These are phyloP conservation scores for Heliangelus exortis DNA, from an alignment of 2,797 vertebrate genomes.

Conservation along the genomic window DNA sequence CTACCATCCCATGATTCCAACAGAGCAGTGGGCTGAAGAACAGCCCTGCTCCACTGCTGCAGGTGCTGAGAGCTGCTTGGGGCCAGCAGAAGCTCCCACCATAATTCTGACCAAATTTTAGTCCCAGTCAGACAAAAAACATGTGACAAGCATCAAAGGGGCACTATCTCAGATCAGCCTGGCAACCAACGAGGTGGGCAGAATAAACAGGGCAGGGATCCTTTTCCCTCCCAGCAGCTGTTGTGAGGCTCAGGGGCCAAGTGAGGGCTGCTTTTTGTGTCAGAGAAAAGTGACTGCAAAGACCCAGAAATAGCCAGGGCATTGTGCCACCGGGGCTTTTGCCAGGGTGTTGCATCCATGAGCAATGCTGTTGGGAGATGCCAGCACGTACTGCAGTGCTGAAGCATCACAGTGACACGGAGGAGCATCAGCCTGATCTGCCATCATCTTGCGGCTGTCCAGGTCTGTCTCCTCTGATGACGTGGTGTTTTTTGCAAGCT, in stretches of 20 bases:
- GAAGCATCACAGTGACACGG: background rate
- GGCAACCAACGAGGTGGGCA: background rate
- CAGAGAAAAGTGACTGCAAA: background rate
- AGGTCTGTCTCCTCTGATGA: background rate
- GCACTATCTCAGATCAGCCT: background rate
- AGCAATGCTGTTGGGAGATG: background rate
- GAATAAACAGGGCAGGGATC: background rate
- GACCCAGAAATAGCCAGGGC: constrained; percentile 35
- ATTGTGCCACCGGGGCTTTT: background rate
- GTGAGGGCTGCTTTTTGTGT: background rate
- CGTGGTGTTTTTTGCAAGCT: background rate
- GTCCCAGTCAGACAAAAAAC: background rate
- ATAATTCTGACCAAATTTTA: background rate
- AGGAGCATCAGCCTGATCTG: fast-evolving
- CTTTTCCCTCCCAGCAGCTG: constrained; percentile 1
- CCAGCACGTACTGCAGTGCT: fast-evolving
- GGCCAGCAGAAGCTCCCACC: background rate
- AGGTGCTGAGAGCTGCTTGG: background rate
- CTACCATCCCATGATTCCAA: too few species aligned
- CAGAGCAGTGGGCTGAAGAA: background rate
- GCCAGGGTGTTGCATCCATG: background rate
- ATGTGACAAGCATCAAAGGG: background rate
- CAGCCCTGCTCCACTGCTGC: background rate
- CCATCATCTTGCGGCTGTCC: fast-evolving
- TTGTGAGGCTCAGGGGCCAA: background rate